Conservation (phyloP, 2,113 vertebrate species). For the Ammospiza caudacuta region DNA sequence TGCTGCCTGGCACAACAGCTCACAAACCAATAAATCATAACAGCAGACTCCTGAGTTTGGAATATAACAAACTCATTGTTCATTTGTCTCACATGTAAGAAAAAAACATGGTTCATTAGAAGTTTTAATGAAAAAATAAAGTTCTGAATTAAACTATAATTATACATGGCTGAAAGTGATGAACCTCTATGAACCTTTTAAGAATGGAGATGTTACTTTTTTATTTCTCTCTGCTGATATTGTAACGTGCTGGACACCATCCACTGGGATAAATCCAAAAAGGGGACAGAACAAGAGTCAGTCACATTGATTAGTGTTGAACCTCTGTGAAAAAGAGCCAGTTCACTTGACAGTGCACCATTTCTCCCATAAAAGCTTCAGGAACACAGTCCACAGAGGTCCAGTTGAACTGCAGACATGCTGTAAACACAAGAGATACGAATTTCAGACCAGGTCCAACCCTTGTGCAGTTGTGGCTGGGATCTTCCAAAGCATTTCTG, state of each 20-base stretch:
- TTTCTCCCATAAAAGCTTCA: neutral
- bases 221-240: constrained; percentile 23
- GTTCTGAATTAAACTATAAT: constrained; percentile 70
- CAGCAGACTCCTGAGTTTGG: neutral
- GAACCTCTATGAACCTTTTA: neutral
- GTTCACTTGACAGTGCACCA: neutral
- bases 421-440: neutral
- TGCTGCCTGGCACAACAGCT: neutral
- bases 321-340: neutral
- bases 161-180: constrained; percentile 50
- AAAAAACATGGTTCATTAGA: constrained; percentile 54
- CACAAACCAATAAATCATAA: neutral
- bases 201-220: constrained; percentile 35
- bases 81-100: constrained; percentile 37
- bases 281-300: constrained; percentile 38
- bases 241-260: constrained; percentile 32
- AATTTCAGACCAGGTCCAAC: neutral
- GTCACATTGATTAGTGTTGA: neutral
- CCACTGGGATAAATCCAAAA: neutral
- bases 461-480: accelerated
- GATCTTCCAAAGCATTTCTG: neutral
- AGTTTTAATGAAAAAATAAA: constrained; percentile 74
- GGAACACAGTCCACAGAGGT: neutral
- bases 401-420: neutral
- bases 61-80: constrained; percentile 31